phyloP scores from a whole-genome alignment of 1,140 invertebrate species.

The Tetramorium parvispinum region DNA sequence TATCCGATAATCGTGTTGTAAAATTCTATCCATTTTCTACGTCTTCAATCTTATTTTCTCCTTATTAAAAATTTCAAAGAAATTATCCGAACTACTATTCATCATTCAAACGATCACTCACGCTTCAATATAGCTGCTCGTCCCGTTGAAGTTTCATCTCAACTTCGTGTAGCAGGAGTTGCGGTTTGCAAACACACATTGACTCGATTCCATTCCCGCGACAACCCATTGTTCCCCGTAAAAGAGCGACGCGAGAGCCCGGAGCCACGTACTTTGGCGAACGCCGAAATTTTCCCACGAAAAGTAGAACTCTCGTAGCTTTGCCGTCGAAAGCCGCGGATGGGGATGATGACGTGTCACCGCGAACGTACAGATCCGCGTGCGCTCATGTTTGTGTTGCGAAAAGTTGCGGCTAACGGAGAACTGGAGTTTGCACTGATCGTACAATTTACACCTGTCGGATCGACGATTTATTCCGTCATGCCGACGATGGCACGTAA shows the following conservation, averaged over 20 bases:
- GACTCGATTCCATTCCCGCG: slow-evolving; percentile 23
- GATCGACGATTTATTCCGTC: slow-evolving; percentile 74
- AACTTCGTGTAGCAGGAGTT: slow-evolving; percentile 19
- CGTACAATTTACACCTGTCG: slow-evolving; percentile 70
- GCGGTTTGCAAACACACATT: slow-evolving; percentile 5
- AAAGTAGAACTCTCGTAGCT: slow-evolving; percentile 10
- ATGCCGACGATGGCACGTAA: slow-evolving; percentile 39
- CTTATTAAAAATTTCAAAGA: background rate
- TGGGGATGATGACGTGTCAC: slow-evolving; percentile 25
- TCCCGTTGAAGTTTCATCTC: slow-evolving; percentile 17
- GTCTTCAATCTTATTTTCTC: background rate
- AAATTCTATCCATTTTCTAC: background rate
- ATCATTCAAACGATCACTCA: slow-evolving; percentile 30
- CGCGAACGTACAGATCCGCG: background rate
- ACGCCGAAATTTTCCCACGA: slow-evolving; percentile 37
- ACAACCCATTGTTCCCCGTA: slow-evolving; percentile 24
- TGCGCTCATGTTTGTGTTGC: background rate
- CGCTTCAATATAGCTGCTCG: background rate
- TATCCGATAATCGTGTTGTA: background rate
- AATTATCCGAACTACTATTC: slow-evolving; percentile 17
- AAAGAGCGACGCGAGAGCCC: slow-evolving; percentile 24
- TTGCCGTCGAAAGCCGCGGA: slow-evolving; percentile 1
- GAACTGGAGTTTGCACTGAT: slow-evolving; percentile 64
- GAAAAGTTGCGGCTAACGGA: slow-evolving; percentile 61
- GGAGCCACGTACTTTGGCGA: background rate